phyloP scores from a whole-genome alignment of 2,888 invertebrate genomes.

The Pterobdella sp. region DNA sequence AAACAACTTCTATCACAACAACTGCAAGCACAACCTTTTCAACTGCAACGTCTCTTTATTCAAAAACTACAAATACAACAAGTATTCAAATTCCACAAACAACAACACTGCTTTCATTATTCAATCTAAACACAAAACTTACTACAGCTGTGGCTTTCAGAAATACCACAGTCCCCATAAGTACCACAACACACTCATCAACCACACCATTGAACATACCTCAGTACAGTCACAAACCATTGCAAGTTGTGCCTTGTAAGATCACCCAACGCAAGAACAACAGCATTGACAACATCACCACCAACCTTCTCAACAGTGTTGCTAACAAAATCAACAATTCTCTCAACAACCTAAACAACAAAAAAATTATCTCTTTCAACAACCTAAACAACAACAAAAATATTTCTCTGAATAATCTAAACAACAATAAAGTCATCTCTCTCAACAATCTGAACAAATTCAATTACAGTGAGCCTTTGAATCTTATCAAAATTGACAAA shows the following conservation, averaged over 20 bases:
- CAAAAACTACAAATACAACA: background rate
- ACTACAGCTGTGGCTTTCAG: background rate
- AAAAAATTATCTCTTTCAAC: background rate
- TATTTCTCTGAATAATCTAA: no score
- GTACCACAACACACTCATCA: background rate
- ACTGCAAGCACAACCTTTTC: background rate
- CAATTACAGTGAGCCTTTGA: background rate
- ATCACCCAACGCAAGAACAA: background rate
- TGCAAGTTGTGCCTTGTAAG: background rate
- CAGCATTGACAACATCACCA: constrained; percentile 13
- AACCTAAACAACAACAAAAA: background rate
- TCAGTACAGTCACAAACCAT: background rate
- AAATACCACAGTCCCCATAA: background rate
- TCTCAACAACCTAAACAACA: constrained; percentile 4
- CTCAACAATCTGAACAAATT: background rate
- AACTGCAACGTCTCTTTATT: background rate
- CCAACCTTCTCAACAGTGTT: background rate
- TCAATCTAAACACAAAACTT: background rate
- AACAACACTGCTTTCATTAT: background rate
- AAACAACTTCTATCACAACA: background rate
- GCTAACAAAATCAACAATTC: background rate
- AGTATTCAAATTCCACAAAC: background rate
- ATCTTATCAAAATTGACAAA: background rate
- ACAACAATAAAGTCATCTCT: background rate
- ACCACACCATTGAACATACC: background rate